Base-by-base conservation (phyloP, 2,888 invertebrate genomes). In the Drosophila rellima region DNA sequence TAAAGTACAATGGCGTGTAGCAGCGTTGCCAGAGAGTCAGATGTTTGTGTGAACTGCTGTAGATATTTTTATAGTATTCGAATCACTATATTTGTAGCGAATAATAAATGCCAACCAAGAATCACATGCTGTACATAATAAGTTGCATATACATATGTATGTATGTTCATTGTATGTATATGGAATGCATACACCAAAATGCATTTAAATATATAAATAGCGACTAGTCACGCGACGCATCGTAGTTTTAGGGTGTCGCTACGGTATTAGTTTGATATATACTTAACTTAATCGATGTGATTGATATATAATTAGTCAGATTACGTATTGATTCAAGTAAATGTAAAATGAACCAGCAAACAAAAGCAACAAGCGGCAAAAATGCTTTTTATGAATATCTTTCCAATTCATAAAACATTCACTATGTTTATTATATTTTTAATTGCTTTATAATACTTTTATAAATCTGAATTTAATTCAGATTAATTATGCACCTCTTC, bases 1-100 rank as follows among this genome's bases (percentile, higher is more conserved):
- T 17, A 26, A 18, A 45, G 11, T 44, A 10, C 42, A 73, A 88
- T 88, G 82, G 88, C 80, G 80, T 15, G n/a, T 23, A 11, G 7
- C 50, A 62, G 74, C 0, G 85, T 47, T 87, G 85, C 76, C 82
- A 82, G 80, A 75, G 44, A 6, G 47, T 2, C 15, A 23, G 35
- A 55, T 6, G 26, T 29, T 15, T 35, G 8, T 13, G 3, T 3
- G 5, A 10, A 7, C 3, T 15, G 6, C 6, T 29, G 6, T 0
- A 33, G 31, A 48, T 48, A 33, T 48, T 31, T 31, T 33, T 13
- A 5, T 18, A 33, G 48, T 48, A 33, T 6, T 18, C 7, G 1
- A 48, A 18, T 31, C 48, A 18, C n/a, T 11, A 3, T 13, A 17
- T 47, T 29, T 10, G 17, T 29, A 15, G 17, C 11, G 29, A 47